A percentile compares a stretch with the other conserved stretches of the same genome.
Conservation (phyloP, 2,113 vertebrate genomes). For the Mellivora capensis region DNA sequence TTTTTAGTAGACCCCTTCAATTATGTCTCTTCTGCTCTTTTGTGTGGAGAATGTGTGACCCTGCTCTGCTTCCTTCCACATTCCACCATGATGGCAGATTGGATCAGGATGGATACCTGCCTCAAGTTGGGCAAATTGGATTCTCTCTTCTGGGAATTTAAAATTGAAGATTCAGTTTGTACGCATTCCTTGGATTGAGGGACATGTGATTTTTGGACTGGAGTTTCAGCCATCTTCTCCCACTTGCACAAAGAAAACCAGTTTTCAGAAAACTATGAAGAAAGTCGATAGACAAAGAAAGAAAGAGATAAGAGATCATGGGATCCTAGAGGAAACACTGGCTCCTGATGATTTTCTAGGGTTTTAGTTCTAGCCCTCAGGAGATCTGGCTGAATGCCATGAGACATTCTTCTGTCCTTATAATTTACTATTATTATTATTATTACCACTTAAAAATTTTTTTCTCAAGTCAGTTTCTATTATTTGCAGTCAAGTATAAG, state of each 20-base stretch:
- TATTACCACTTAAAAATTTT: not conserved
- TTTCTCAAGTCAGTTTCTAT: not conserved
- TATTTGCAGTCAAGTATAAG: not conserved
- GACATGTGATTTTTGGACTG: not conserved
- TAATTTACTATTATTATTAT: not conserved
- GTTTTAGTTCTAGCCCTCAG: not conserved
- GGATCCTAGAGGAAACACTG: not conserved
- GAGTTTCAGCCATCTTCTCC: not conserved
- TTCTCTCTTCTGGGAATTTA: not conserved
- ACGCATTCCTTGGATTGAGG: not conserved
- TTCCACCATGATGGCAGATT: not conserved
- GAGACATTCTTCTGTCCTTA: not conserved
- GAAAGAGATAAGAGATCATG: not conserved
- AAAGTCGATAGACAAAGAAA: not conserved
- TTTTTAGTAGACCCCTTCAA: not conserved
- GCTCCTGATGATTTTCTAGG: not conserved
- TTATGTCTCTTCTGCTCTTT: not conserved
- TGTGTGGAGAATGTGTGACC: not conserved
- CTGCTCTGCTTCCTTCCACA: fast-evolving
- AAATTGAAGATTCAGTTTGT: not conserved
- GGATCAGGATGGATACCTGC: not conserved
- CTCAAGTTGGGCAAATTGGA: not conserved
- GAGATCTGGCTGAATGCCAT: not conserved
- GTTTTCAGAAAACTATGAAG: not conserved
- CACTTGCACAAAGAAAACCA: not conserved